phyloP scores from a whole-genome alignment of 2,113 vertebrate genomes.

The Origma solitaria region DNA sequence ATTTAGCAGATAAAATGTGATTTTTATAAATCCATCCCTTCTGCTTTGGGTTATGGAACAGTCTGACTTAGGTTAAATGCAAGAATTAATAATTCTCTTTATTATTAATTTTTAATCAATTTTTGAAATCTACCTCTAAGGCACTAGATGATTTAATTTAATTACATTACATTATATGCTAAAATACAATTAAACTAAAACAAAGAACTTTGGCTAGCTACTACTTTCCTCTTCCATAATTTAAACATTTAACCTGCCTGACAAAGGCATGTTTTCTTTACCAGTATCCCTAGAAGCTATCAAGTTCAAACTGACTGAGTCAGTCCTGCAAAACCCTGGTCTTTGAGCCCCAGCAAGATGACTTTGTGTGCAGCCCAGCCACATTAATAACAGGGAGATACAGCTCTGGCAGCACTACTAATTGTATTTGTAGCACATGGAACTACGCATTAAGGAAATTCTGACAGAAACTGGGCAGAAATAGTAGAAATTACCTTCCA shows the following conservation, averaged over 20 bases:
- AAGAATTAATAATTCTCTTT: background rate
- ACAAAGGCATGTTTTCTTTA: background rate
- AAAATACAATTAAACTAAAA: background rate
- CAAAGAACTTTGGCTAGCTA: background rate
- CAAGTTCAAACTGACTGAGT: background rate
- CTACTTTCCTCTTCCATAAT: background rate
- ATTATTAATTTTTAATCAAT: background rate
- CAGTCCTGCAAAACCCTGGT: background rate
- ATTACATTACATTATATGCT: background rate
- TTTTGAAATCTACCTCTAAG: background rate
- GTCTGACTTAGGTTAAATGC: background rate
- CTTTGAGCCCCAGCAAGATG: background rate
- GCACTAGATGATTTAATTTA: background rate
- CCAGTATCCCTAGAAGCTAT: background rate
- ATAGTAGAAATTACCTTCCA: background rate
- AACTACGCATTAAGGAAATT: background rate
- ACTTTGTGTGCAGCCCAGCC: background rate
- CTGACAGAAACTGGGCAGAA: background rate
- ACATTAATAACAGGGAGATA: background rate
- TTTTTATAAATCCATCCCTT: background rate
- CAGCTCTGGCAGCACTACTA: background rate
- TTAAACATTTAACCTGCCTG: background rate
- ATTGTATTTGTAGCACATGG: background rate
- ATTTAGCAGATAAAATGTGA: background rate
- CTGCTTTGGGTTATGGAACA: background rate